phyloP scores from a whole-genome alignment of 2,797 vertebrate genomes.

The Zalophus californianus region DNA sequence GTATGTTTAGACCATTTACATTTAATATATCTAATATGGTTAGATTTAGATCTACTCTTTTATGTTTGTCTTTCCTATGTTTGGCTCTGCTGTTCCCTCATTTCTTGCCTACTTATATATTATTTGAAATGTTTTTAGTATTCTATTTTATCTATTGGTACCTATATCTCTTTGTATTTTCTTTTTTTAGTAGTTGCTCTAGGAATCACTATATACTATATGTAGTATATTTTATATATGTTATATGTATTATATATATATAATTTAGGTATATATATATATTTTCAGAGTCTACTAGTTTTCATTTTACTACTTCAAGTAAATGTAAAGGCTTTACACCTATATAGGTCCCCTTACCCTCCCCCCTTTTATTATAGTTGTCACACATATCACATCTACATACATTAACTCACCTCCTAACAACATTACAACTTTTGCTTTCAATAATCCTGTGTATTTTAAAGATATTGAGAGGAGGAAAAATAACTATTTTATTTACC shows the following conservation, averaged over 20 bases:
- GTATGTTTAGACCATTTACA: not conserved
- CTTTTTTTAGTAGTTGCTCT: not conserved
- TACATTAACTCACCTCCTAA: not conserved
- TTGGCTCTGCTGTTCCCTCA: not conserved
- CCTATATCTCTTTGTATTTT: not conserved
- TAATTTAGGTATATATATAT: too few relatives aligned
- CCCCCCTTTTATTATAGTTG: not conserved
- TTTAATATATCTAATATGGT: not conserved
- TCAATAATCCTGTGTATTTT: not conserved
- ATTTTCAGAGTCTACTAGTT: not conserved
- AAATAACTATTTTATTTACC: not conserved
- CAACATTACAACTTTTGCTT: not conserved
- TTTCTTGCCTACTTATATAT: constrained; percentile 5
- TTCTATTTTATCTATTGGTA: not conserved
- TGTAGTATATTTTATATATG: too few relatives aligned
- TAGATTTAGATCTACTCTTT: not conserved
- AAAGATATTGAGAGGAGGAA: not conserved
- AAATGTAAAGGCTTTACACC: not conserved
- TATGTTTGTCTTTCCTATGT: not conserved
- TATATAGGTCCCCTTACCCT: not conserved
- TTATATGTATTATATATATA: too few relatives aligned
- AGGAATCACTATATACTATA: not conserved
- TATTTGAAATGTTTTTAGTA: not conserved
- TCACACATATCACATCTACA: not conserved
- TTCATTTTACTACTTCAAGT: constrained; percentile 3